Evolutionary conservation across 1,140 invertebrate genomes (phyloP).

Genomic region (Meloidogyne hapla): DNA sequence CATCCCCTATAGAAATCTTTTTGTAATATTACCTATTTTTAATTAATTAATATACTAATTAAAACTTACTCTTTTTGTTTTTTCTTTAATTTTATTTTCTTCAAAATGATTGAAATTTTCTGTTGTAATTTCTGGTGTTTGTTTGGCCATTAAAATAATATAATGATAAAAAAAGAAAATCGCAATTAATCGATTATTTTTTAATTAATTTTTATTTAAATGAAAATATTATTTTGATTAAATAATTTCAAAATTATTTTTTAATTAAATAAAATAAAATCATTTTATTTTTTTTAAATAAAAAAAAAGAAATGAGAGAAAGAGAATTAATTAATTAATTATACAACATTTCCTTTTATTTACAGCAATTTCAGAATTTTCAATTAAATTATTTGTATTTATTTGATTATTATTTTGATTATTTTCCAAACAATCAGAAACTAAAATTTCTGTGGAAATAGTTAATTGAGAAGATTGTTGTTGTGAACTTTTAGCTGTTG

Average conservation of each 20-base stretch:
- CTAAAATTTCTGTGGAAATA: too few species aligned
- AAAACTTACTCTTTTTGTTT: neutral
- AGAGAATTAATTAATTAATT: neutral
- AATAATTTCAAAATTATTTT: too few species aligned
- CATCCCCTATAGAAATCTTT: too few species aligned
- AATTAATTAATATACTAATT: neutral
- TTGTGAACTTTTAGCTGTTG: neutral
- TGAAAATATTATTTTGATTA: too few species aligned
- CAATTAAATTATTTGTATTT: neutral
- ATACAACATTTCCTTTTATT: conserved; percentile 23
- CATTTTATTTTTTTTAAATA: too few species aligned
- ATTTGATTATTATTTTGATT: neutral
- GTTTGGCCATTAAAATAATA: neutral
- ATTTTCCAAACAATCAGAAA: too few species aligned
- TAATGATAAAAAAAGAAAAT: too few species aligned
- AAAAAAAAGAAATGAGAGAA: too few species aligned
- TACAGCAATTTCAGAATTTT: neutral
- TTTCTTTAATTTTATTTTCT: neutral
- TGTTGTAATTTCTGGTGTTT: neutral
- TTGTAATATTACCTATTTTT: too few species aligned
- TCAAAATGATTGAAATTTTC: neutral
- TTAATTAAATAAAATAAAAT: too few species aligned
- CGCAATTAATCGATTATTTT: too few species aligned
- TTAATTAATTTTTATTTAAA: too few species aligned
- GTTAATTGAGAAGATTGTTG: neutral